Evolutionary conservation across 2,113 vertebrate species (phyloP).

Genomic region (Trichechus manatus): DNA sequence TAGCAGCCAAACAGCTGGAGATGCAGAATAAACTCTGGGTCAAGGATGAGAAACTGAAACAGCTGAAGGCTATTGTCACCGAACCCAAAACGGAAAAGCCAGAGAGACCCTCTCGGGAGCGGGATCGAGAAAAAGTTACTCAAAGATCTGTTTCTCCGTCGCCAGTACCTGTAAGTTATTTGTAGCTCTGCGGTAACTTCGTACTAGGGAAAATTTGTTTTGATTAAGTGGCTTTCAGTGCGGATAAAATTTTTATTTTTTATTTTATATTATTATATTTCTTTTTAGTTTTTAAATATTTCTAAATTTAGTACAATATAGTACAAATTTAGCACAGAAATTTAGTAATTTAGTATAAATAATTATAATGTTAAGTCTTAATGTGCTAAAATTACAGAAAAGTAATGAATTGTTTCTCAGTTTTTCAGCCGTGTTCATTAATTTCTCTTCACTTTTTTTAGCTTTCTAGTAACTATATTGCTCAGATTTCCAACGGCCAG

Average conservation of each 20-base stretch:
- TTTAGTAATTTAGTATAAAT: background rate
- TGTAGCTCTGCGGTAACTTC: background rate
- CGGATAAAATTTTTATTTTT: background rate
- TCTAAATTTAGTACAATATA: slow-evolving; percentile 45
- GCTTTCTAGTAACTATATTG: slow-evolving; percentile 84
- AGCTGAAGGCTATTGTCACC: slow-evolving; percentile 97
- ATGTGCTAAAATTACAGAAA: slow-evolving; percentile 61
- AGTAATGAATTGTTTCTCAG: slow-evolving; percentile 62
- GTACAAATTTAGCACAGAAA: background rate
- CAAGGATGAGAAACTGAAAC: slow-evolving; percentile 98
- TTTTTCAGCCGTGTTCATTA: slow-evolving; percentile 80
- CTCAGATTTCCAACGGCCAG: slow-evolving; percentile 86
- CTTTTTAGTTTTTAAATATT: background rate
- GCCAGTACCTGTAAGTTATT: slow-evolving; percentile 89
- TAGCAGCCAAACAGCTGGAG: slow-evolving; percentile 96
- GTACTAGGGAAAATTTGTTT: background rate
- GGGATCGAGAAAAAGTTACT: slow-evolving; percentile 87
- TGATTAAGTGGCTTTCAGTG: background rate
- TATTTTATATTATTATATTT: slow-evolving; percentile 17
- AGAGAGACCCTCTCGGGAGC: slow-evolving; percentile 91
- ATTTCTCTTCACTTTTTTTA: slow-evolving; percentile 86
- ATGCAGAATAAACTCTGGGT: slow-evolving; percentile 99
- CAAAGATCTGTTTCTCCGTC: slow-evolving; percentile 93
- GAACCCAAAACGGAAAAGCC: slow-evolving; percentile 91
- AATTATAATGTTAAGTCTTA: slow-evolving; percentile 7